Evolutionary conservation across 2,113 vertebrate genomes (phyloP), one percentile per base, ranked within the genome.

Genomic region (Ammodytes dubius): DNA sequence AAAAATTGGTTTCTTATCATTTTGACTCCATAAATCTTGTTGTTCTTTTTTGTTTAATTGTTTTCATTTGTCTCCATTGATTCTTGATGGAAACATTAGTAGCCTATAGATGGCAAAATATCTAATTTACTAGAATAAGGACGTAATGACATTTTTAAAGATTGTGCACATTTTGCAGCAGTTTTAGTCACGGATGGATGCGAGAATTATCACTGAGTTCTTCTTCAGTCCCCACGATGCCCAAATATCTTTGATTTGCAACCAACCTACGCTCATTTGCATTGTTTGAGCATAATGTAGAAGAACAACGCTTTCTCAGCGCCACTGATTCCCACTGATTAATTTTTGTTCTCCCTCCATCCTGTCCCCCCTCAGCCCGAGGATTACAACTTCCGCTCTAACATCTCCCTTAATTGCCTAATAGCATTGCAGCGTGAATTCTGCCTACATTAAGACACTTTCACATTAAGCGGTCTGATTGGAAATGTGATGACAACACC

Each of bases 401-500:
- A 97, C 96, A 96, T 96, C 96, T 95, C 93, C 94, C 94, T 93
- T 98, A 99, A 99, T 98, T 98, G 97, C 96, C 98, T 98, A 98
- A 99, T 98, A 97, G 96, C 96, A 97, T 98, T 97, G 97, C 97
- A 95, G 97, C 88, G 93, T 93, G 96, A 97, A 97, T 96, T 96
- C 96, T 95, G 96, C 91, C 96, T 97, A 94, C 97, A 96, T 97
- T 97, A 97, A 96, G 95, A 96, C 97, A 96, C 97, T 98, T 97
- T 96, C 95, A 95, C 96, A 97, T 98, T 97, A 98, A 96, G 90
- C 88, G 91, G 77, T 91, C 94, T 98, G 97, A 99, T 97, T 98
- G 96, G 96, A 98, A 97, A 97, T 98, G 97, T 98, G 97, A 96
- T 96, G 97, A 96, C 92, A 96, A 97, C 97, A 97, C 96, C 95